Evolutionary conservation across 2,888 invertebrate genomes (phyloP).

Genomic region (Caenorhabditis sp.): DNA sequence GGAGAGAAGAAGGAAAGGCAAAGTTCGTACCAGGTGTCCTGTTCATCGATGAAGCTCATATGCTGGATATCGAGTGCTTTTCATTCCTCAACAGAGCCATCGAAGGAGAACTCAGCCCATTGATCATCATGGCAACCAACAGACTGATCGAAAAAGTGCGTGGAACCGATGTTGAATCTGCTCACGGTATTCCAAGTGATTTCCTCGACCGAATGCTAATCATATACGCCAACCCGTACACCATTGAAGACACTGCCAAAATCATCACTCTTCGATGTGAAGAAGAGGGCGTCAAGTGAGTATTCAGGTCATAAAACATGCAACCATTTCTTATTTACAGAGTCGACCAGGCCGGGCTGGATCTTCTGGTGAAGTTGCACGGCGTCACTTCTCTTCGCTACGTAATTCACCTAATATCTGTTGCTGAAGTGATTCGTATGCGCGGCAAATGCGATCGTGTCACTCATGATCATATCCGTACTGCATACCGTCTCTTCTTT

Average conservation of each 20-base stretch:
- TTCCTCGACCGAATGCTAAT: slow-evolving; percentile 89
- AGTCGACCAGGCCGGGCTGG: slow-evolving; percentile 92
- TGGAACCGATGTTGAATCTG: slow-evolving; percentile 94
- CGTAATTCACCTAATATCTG: slow-evolving; percentile 97
- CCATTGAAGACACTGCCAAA: slow-evolving; percentile 67
- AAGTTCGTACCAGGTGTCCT: slow-evolving; percentile 95
- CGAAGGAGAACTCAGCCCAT: slow-evolving; percentile 95
- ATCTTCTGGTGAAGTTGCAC: slow-evolving; percentile 94
- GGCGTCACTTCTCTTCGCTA: slow-evolving; percentile 95
- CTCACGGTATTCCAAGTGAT: slow-evolving; percentile 98
- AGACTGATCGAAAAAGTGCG: slow-evolving; percentile 88
- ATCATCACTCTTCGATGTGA: slow-evolving; percentile 85
- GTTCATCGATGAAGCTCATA: slow-evolving; percentile 87
- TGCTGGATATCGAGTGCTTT: slow-evolving; percentile 99
- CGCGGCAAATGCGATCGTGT: slow-evolving; percentile 84
- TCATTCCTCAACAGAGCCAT: slow-evolving; percentile 97
- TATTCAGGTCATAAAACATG: neutral
- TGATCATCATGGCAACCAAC: slow-evolving; percentile 99
- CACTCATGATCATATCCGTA: slow-evolving; percentile 92
- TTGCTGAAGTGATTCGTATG: slow-evolving; percentile 94
- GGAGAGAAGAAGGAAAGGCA: slow-evolving; percentile 99
- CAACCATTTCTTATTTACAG: slow-evolving; percentile 43
- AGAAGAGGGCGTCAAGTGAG: slow-evolving; percentile 94
- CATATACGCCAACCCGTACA: slow-evolving; percentile 86
- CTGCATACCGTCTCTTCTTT: slow-evolving; percentile 94